Conservation (phyloP, 2,888 invertebrate genomes). For the Amiota communis region DNA sequence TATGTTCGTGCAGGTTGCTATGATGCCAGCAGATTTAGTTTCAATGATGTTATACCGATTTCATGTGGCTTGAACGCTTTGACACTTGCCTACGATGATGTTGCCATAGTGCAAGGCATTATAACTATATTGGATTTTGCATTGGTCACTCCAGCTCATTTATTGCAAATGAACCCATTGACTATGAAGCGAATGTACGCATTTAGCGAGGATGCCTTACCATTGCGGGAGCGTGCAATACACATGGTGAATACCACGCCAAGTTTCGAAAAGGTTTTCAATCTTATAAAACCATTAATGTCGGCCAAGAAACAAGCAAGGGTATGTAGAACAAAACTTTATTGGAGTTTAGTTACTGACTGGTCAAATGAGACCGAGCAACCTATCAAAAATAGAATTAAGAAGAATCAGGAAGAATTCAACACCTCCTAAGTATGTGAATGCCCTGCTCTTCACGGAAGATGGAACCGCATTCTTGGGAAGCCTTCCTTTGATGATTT, state of each 20-base stretch:
- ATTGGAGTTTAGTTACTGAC: neutral
- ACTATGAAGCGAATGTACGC: constrained; percentile 76
- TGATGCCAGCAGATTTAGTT: constrained; percentile 72
- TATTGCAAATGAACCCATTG: constrained; percentile 76
- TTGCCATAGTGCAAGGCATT: constrained; percentile 75
- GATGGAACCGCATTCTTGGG: too few species aligned
- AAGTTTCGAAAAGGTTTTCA: constrained; percentile 76
- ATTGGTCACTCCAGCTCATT: constrained; percentile 74
- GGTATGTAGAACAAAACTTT: constrained; percentile 70
- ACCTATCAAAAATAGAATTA: too few species aligned
- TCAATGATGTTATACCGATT: constrained; percentile 75
- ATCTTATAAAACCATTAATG: constrained; percentile 76
- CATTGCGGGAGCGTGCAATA: constrained; percentile 76
- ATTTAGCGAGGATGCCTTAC: constrained; percentile 76
- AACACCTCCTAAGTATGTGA: too few species aligned
- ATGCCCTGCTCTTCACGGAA: too few species aligned
- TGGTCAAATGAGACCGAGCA: neutral
- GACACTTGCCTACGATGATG: constrained; percentile 76
- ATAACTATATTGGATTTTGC: constrained; percentile 76
- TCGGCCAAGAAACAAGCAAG: constrained; percentile 77
- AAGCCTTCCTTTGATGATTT: too few species aligned
- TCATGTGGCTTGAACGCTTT: constrained; percentile 76
- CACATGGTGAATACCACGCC: constrained; percentile 77
- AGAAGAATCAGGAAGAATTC: too few species aligned
- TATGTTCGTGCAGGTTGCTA: constrained; percentile 74